Conservation (phyloP, 2,113 vertebrate genomes). For the Eubucco bourcierii region DNA sequence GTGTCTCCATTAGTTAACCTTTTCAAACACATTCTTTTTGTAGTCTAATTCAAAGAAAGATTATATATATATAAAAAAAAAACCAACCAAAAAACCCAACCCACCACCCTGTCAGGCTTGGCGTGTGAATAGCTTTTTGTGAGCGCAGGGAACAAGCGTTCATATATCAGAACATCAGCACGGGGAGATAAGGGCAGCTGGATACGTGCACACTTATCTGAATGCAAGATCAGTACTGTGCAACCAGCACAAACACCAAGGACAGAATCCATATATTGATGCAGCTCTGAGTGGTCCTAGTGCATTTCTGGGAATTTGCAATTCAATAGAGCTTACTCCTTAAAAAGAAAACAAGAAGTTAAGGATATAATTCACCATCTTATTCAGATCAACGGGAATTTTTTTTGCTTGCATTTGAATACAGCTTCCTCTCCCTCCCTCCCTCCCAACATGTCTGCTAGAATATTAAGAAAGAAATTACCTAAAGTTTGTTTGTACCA, state of each 20-base stretch:
- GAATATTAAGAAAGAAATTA: constrained; percentile 16
- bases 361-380: constrained; percentile 40
- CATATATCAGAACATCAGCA: constrained; percentile 58
- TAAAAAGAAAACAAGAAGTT: constrained; percentile 60
- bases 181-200: constrained; percentile 50
- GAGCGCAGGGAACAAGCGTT: constrained; percentile 4
- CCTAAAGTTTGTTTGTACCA: background rate
- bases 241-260: constrained; percentile 56
- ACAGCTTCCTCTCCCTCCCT: background rate
- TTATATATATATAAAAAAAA: background rate
- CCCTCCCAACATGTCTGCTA: background rate
- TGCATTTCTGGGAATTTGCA: constrained; percentile 42
- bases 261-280: constrained; percentile 64
- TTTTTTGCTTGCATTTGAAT: background rate
- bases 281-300: constrained; percentile 33
- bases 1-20: constrained; percentile 59
- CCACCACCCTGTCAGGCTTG: background rate
- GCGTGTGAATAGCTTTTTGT: constrained; percentile 58
- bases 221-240: constrained; percentile 53
- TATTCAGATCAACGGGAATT: constrained; percentile 18
- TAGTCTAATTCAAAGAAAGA: constrained; percentile 54
- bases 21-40: constrained; percentile 56
- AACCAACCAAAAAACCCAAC: no score
- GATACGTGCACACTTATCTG: constrained; percentile 30
- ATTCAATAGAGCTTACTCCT: constrained; percentile 57